These are phyloP conservation scores for Eugnorisma glareosa DNA, from an alignment of 2,888 invertebrate species.

Conservation along the genomic window DNA sequence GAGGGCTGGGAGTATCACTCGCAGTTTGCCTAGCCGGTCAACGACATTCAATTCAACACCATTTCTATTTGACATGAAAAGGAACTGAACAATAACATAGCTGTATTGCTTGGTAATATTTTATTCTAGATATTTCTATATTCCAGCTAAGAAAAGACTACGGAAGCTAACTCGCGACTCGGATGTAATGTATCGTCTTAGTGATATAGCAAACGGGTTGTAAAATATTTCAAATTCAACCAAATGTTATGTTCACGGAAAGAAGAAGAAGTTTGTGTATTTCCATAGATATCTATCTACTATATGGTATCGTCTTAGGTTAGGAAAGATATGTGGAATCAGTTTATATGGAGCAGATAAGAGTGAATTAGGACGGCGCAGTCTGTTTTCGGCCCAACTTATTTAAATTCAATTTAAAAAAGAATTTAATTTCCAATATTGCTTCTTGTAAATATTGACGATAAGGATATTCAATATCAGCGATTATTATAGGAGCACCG, in stretches of 20 bases:
- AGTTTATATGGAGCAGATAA: conserved; percentile 2
- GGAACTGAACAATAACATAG: conserved; percentile 75
- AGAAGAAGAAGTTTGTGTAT: conserved; percentile 1
- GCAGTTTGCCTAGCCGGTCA: conserved; percentile 81
- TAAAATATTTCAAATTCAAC: conserved; percentile 43
- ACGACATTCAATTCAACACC: conserved; percentile 81
- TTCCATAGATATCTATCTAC: background rate
- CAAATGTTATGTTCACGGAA: conserved; percentile 9
- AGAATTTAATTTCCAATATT: background rate
- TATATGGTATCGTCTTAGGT: no score
- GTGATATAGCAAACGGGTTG: conserved; percentile 23
- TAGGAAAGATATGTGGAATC: background rate
- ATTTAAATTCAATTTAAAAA: background rate
- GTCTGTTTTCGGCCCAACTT: background rate
- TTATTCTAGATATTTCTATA: conserved; percentile 68
- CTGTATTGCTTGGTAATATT: conserved; percentile 69
- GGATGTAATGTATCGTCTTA: conserved; percentile 33
- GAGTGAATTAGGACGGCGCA: background rate
- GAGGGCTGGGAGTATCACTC: conserved; percentile 66
- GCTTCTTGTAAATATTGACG: background rate
- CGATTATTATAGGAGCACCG: conserved; percentile 15
- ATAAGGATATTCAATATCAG: conserved; percentile 32
- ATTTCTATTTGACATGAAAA: conserved; percentile 85
- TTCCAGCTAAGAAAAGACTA: conserved; percentile 51
- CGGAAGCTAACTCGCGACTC: conserved; percentile 45